Evolutionary conservation across 2,797 vertebrate species (phyloP), one percentile per base, ranked within the genome.

Genomic region (Gastrophryne carolinensis): DNA sequence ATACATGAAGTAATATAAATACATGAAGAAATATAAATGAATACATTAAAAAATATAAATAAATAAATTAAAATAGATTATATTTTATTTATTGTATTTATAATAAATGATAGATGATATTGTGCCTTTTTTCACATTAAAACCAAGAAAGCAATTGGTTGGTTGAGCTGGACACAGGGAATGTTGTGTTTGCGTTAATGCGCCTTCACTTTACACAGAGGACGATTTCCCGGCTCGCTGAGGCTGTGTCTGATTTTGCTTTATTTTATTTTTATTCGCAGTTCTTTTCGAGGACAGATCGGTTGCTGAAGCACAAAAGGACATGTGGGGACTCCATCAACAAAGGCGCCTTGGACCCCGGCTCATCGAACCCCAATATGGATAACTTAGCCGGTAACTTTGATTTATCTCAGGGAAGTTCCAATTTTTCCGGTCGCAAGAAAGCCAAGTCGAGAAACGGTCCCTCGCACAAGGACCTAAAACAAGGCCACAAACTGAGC

Each of bases 221-320:
- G n/a, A n/a, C n/a, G n/a, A n/a, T n/a, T n/a, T n/a, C n/a, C n/a
- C n/a, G n/a, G n/a, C n/a, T n/a, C n/a, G n/a, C n/a, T n/a, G n/a
- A n/a, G n/a, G n/a, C n/a, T n/a, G n/a, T n/a, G n/a, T 7, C 26
- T 27, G 5, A 64, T 50, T 53, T 44, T 23, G 6, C 13, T 19
- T 39, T 26, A 1, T 19, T 2, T 13, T 60, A 39, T 72, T 17
- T 79, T 12, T 68, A 37, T 7, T 23, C 32, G 10, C 68, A 99
- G 98, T 98, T 95, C 94, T 99, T 99, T 89, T 99, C 98, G 56
- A 93, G 98, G 90, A 99, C 98, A 73, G 98, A 99, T 89, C 92
- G 96, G 89, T 94, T 99, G 89, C 89, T 98, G 91, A 99, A 99
- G 93, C 98, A 99, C 96, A 97, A 98, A 89, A 93, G 98, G 91